Conservation (phyloP, 23 tunicate species). For the Clavelina lepadiformis region DNA sequence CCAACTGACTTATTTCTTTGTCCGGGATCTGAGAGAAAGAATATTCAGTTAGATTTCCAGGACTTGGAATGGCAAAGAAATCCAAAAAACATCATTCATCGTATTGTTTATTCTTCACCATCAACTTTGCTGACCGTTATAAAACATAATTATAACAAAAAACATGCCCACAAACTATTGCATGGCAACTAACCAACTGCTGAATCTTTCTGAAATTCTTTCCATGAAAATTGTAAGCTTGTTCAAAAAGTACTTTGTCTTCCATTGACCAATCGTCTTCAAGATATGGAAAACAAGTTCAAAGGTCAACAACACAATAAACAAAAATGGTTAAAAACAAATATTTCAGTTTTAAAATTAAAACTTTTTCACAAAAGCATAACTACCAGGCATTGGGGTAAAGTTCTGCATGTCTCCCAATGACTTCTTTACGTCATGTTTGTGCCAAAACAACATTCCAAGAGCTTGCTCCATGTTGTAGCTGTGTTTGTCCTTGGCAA, state of each 20-base stretch:
- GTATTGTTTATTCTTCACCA: too few relatives aligned
- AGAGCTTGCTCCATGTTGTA: slow-evolving; percentile 86
- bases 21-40: slow-evolving; percentile 64
- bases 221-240: slow-evolving; percentile 84
- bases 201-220: slow-evolving; percentile 84
- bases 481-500: slow-evolving; percentile 69
- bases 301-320: background rate
- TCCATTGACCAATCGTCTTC: slow-evolving; percentile 89
- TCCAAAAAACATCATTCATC: too few relatives aligned
- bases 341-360: background rate
- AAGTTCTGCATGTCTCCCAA: slow-evolving; percentile 73
- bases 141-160: too few relatives aligned
- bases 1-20: slow-evolving; percentile 77
- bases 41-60: too few relatives aligned
- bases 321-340: background rate
- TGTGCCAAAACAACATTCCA: slow-evolving; percentile 89
- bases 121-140: too few relatives aligned
- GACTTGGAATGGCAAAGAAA: too few relatives aligned
- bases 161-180: background rate
- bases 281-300: background rate
- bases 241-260: slow-evolving; percentile 87
- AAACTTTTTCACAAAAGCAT: background rate
- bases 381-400: slow-evolving; percentile 88
- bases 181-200: slow-evolving; percentile 41
- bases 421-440: slow-evolving; percentile 71